phyloP scores from a whole-genome alignment of 2,797 vertebrate genomes.

The Ataeniobius toweri region DNA sequence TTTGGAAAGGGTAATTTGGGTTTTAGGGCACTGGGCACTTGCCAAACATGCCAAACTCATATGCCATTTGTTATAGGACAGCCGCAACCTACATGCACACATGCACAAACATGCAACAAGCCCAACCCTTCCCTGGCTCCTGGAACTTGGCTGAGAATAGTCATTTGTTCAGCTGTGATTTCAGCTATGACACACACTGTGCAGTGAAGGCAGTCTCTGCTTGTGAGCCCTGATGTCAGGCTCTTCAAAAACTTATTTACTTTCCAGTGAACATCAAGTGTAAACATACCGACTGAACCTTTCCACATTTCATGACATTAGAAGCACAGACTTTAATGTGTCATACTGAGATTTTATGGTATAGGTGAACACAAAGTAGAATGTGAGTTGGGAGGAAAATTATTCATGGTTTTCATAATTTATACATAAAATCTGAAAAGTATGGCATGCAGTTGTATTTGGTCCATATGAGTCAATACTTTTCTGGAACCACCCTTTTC shows the following conservation, averaged over 20 bases:
- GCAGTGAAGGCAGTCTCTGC: constrained; percentile 43
- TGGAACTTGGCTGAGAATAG: constrained; percentile 30
- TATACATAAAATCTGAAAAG: background rate
- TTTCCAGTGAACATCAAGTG: background rate
- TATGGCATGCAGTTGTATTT: background rate
- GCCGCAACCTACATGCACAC: constrained; percentile 54
- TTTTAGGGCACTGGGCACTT: constrained; percentile 73
- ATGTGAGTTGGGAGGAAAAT: background rate
- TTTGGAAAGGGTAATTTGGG: constrained; percentile 76
- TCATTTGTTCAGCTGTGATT: constrained; percentile 53
- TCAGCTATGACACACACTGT: constrained; percentile 38
- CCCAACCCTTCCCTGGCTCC: constrained; percentile 9
- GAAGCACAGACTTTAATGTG: background rate
- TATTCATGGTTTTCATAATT: background rate
- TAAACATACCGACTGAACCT: background rate
- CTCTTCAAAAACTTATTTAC: constrained; percentile 25
- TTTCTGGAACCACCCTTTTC: background rate
- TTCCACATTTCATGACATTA: background rate
- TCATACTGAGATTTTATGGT: background rate
- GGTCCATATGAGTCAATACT: background rate
- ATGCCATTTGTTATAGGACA: constrained; percentile 61
- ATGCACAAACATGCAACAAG: constrained; percentile 49
- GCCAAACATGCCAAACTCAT: constrained; percentile 63
- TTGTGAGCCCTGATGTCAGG: constrained; percentile 28
- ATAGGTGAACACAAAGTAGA: background rate